These are phyloP conservation scores for Tursiops truncatus DNA, from an alignment of 2,113 vertebrate genomes.

Conservation along the genomic window DNA sequence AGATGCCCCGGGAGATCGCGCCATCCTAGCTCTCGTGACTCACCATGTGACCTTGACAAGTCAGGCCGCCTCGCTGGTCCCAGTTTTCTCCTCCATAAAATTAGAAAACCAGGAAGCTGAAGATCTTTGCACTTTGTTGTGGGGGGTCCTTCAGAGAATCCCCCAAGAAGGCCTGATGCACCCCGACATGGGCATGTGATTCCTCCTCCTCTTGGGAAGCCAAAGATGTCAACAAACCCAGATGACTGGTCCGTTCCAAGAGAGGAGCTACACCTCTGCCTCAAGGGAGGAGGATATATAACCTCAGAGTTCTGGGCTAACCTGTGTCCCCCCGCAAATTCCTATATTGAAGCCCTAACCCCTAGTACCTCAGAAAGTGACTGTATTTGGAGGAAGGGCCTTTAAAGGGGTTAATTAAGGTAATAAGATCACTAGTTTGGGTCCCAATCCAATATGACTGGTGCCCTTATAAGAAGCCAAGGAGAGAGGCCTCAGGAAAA, in stretches of 20 bases:
- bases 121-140: background rate
- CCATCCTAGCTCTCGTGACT: background rate
- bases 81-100: background rate
- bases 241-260: background rate
- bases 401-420: background rate
- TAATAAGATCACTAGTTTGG: background rate
- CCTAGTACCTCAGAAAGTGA: background rate
- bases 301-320: background rate
- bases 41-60: background rate
- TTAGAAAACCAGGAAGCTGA: background rate
- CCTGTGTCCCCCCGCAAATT: no score
- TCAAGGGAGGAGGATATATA: background rate
- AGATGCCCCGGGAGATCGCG: fast-evolving
- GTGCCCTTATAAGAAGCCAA: background rate
- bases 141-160: background rate
- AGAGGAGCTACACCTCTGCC: background rate
- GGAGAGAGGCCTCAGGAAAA: background rate
- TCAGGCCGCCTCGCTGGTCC: background rate
- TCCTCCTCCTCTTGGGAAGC: background rate
- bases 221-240: background rate
- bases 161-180: fast-evolving
- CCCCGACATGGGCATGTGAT: background rate
- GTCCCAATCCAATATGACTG: background rate
- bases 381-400: background rate
- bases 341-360: background rate